phyloP scores from a whole-genome alignment of 2,113 vertebrate genomes.

The Anolis carolinensis region DNA sequence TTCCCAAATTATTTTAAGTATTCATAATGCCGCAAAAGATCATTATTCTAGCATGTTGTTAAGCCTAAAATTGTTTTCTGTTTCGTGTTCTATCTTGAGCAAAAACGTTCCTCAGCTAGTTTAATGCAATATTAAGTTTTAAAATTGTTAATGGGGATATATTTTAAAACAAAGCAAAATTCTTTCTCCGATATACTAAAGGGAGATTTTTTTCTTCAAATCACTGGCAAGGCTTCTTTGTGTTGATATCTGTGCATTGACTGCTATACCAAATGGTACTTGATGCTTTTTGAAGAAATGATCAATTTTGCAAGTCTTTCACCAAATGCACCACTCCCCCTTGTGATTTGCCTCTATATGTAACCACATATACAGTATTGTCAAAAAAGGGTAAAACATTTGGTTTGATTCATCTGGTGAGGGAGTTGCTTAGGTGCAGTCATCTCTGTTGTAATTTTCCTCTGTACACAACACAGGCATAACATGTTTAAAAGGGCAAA shows the following conservation, averaged over 20 bases:
- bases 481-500: too few species aligned
- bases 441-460: background rate
- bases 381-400: background rate
- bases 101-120: slow-evolving; percentile 17
- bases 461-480: too few species aligned
- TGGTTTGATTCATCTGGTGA: background rate
- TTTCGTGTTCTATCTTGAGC: slow-evolving; percentile 7
- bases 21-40: slow-evolving; percentile 35
- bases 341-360: background rate
- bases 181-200: slow-evolving; percentile 27
- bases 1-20: slow-evolving; percentile 22
- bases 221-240: slow-evolving; percentile 58
- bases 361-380: background rate
- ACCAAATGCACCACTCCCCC: background rate
- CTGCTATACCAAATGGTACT: slow-evolving; percentile 58
- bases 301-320: background rate
- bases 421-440: background rate
- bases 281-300: background rate
- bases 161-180: slow-evolving; percentile 39
- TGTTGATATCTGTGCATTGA: slow-evolving; percentile 60
- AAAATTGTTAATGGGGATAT: slow-evolving; percentile 20
- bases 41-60: slow-evolving; percentile 28
- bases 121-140: slow-evolving; percentile 18
- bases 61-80: background rate
- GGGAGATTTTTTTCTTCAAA: slow-evolving; percentile 19